phyloP scores from a whole-genome alignment of 2,113 vertebrate species.

The Cariama cristata region DNA sequence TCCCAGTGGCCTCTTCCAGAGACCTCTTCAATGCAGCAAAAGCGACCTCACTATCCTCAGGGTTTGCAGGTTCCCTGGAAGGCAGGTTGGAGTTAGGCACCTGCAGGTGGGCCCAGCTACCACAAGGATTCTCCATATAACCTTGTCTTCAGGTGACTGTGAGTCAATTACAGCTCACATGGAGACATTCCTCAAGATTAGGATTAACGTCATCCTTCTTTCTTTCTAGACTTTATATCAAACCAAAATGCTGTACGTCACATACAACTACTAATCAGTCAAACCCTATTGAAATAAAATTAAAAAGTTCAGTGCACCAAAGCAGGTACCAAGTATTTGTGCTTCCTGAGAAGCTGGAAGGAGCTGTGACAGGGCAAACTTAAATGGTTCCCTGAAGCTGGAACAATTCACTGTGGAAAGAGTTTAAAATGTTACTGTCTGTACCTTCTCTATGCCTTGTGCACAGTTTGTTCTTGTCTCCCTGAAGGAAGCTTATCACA shows the following conservation, averaged over 20 bases:
- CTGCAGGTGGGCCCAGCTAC: background rate
- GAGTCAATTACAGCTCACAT: background rate
- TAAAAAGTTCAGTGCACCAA: background rate
- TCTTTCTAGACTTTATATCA: background rate
- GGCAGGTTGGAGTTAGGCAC: background rate
- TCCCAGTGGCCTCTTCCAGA: background rate
- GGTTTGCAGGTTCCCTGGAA: background rate
- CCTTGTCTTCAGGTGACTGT: background rate
- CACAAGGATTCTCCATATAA: background rate
- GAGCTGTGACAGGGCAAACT: background rate
- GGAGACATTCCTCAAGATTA: background rate
- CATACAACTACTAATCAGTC: background rate
- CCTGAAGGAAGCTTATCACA: slow-evolving; percentile 36
- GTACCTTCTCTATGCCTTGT: background rate
- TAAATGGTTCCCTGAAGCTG: background rate
- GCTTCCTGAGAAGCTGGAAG: background rate
- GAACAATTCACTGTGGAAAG: background rate
- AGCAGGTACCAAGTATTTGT: background rate
- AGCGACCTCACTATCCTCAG: background rate
- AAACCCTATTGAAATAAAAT: background rate
- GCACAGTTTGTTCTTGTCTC: background rate
- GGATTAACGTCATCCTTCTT: background rate
- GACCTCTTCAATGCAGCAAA: background rate
- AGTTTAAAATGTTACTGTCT: background rate
- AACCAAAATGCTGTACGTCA: background rate